These are phyloP conservation scores for Tadarida brasiliensis DNA, from an alignment of 2,797 vertebrate species.

Conservation along the genomic window DNA sequence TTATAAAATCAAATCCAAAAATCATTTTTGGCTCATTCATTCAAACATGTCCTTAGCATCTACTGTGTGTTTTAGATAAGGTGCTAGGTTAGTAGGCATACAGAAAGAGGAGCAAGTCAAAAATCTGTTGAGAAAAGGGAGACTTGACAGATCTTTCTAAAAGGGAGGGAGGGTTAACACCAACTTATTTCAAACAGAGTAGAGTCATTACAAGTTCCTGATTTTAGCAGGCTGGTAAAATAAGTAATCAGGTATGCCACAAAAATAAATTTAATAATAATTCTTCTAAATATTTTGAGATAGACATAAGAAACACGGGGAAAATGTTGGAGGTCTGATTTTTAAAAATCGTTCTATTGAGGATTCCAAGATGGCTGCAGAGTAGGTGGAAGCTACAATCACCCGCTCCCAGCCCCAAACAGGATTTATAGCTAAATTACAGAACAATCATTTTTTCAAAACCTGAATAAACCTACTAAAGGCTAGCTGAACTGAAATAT, in stretches of 20 bases:
- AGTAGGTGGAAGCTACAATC: too few species aligned
- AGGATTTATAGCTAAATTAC: too few species aligned
- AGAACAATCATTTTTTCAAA: too few species aligned
- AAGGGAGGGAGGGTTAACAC: constrained; percentile 31
- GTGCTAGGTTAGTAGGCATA: constrained; percentile 10
- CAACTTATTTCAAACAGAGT: constrained; percentile 4
- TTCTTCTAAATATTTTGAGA: constrained; percentile 55
- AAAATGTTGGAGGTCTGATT: constrained; percentile 43
- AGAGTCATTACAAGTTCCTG: constrained; percentile 20
- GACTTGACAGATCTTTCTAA: not conserved
- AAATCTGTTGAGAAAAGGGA: constrained; percentile 35
- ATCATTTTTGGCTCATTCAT: constrained; percentile 52
- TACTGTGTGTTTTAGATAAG: constrained; percentile 64
- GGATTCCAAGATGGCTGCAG: too few species aligned
- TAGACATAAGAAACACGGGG: constrained; percentile 48
- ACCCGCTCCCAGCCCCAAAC: too few species aligned
- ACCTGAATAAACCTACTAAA: too few species aligned
- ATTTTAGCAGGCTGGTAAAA: constrained; percentile 51
- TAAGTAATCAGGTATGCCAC: not conserved
- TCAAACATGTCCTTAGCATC: constrained; percentile 52
- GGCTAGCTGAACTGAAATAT: too few species aligned
- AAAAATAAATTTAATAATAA: constrained; percentile 31
- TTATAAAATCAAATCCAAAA: constrained; percentile 38
- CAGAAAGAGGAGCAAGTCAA: constrained; percentile 46
- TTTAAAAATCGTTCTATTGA: not conserved